Conservation (phyloP, 2,797 vertebrate genomes). For the Sebastes diaconus region DNA sequence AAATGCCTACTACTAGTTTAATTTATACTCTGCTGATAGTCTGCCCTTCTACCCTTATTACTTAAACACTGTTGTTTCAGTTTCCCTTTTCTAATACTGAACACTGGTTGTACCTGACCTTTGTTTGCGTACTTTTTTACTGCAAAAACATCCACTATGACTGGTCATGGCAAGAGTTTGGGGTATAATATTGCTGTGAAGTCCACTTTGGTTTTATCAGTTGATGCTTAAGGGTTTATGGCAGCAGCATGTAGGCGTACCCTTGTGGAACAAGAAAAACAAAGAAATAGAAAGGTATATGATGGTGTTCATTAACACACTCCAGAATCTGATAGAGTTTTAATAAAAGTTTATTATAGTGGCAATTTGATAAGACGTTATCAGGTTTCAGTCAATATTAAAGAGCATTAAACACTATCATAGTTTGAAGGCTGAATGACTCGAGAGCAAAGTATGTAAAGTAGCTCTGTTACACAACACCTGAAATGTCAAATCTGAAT, state of each 20-base stretch:
- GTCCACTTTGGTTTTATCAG: neutral
- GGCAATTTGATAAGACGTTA: constrained; percentile 10
- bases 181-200: neutral
- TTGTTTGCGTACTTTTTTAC: neutral
- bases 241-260: neutral
- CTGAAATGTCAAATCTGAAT: neutral
- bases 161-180: neutral
- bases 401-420: neutral
- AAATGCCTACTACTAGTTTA: too few relatives aligned
- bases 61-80: too few relatives aligned
- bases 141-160: neutral
- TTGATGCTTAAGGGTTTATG: neutral
- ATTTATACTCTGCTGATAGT: too few relatives aligned
- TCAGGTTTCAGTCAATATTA: neutral
- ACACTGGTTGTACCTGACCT: neutral
- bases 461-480: neutral
- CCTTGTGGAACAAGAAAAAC: neutral
- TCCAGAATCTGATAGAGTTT: neutral
- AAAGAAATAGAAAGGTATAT: neutral
- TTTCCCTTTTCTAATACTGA: too few relatives aligned
- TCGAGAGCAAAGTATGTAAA: neutral
- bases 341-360: constrained; percentile 20
- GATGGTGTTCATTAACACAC: neutral
- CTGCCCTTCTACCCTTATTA: too few relatives aligned
- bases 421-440: neutral